Conservation (phyloP, 1,140 invertebrate genomes). For the Stratiolaelaps scimitus region DNA sequence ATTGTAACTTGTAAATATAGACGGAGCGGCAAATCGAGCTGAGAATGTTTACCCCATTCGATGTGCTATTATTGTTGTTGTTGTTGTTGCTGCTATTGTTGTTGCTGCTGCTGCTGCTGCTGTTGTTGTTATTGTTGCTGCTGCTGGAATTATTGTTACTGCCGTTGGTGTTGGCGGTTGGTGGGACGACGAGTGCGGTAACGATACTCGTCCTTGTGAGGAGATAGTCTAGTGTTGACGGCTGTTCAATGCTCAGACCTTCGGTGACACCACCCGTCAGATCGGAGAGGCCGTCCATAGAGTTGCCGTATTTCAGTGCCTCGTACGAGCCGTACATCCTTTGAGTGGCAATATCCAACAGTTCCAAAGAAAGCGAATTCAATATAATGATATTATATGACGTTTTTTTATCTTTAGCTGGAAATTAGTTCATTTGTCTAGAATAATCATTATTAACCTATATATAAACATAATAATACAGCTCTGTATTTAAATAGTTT, state of each 20-base stretch:
- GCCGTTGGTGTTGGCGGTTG: slow-evolving; percentile 13
- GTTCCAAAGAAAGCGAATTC: no score
- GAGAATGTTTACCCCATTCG: no score
- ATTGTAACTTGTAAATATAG: no score
- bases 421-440: no score
- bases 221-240: slow-evolving; percentile 34
- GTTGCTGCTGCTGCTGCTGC: not conserved
- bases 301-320: slow-evolving; percentile 78
- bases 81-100: not conserved
- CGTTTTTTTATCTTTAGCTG: no score
- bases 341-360: slow-evolving; percentile 34
- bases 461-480: no score
- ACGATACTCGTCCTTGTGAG: slow-evolving; percentile 72
- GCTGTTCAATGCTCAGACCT: slow-evolving; percentile 53
- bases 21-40: no score
- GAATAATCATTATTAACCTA: no score
- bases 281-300: slow-evolving; percentile 71
- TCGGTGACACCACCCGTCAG: slow-evolving; percentile 77
- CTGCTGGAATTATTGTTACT: slow-evolving; percentile 3
- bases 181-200: slow-evolving; percentile 47
- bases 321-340: slow-evolving; percentile 95
- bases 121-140: not conserved
- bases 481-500: no score
- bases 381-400: no score
- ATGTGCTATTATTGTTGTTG: no score